These are phyloP conservation scores for Gnathonemus echidnorhynchus DNA, from an alignment of 2,113 vertebrate genomes.

Conservation along the genomic window DNA sequence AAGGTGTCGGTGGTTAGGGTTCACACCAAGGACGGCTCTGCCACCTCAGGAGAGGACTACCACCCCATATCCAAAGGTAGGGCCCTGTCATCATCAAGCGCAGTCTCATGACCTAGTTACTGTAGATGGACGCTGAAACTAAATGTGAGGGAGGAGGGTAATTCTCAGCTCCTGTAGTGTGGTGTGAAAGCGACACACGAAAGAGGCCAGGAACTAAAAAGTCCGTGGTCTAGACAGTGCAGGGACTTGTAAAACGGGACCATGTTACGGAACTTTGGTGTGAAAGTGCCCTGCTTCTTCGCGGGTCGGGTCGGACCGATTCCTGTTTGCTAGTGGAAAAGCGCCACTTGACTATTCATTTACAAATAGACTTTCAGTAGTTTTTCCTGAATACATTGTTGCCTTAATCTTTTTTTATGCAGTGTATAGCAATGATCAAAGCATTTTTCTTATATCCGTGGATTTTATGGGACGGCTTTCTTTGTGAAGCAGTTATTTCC, in stretches of 20 bases:
- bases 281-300: background rate
- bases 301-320: background rate
- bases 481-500: background rate
- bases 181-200: background rate
- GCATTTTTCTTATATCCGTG: background rate
- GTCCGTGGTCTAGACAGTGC: background rate
- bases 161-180: background rate
- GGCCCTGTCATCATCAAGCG: background rate
- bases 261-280: background rate
- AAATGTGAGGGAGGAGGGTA: no score
- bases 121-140: background rate
- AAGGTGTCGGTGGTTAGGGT: constrained; percentile 83
- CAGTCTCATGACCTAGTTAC: background rate
- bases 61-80: constrained; percentile 85
- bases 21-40: constrained; percentile 92
- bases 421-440: background rate
- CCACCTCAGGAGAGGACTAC: constrained; percentile 87
- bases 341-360: background rate
- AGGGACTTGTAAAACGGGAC: background rate
- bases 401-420: background rate
- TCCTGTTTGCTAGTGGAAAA: background rate
- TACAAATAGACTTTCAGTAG: background rate
- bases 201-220: background rate
- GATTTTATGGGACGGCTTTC: background rate
- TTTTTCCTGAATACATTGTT: background rate